Evolutionary conservation across 1,140 invertebrate genomes (phyloP).

Genomic region (Orussus abietinus): DNA sequence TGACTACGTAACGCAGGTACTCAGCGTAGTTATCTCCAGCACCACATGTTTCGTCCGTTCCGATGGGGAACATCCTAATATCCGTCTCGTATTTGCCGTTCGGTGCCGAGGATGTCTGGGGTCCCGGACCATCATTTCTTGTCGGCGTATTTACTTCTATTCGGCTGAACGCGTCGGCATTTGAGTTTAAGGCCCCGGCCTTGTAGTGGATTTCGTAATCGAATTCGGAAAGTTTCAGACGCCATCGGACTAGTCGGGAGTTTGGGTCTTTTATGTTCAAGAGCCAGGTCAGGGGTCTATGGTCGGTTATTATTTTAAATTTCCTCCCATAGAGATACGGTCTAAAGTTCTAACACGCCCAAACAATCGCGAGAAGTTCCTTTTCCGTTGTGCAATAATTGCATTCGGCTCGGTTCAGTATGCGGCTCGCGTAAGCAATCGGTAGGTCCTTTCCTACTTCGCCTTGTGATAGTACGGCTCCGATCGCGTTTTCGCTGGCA

Average conservation of each 20-base stretch:
- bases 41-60: too few species aligned
- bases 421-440: conserved; percentile 28
- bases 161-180: too few species aligned
- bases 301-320: conserved; percentile 55
- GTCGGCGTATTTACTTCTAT: too few species aligned
- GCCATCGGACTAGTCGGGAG: conserved; percentile 20
- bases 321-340: conserved; percentile 48
- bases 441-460: conserved; percentile 21
- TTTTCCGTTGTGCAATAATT: conserved; percentile 32
- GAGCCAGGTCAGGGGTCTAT: conserved; percentile 51
- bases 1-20: too few species aligned
- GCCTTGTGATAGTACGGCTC: conserved; percentile 31
- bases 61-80: too few species aligned
- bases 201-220: conserved; percentile 20
- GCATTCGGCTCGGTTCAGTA: conserved; percentile 27
- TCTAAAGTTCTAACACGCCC: conserved; percentile 46
- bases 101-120: too few species aligned
- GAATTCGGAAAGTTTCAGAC: conserved; percentile 14
- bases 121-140: too few species aligned
- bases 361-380: conserved; percentile 55
- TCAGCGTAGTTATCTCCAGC: too few species aligned
- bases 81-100: too few species aligned
- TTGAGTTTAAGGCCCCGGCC: conserved; percentile 9
- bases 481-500: conserved; percentile 27
- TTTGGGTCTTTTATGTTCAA: conserved; percentile 34